A percentile compares a stretch with the other conserved stretches of the same genome.
Conservation (phyloP, 2,797 vertebrate genomes). For the Tauraco hartlaubi region DNA sequence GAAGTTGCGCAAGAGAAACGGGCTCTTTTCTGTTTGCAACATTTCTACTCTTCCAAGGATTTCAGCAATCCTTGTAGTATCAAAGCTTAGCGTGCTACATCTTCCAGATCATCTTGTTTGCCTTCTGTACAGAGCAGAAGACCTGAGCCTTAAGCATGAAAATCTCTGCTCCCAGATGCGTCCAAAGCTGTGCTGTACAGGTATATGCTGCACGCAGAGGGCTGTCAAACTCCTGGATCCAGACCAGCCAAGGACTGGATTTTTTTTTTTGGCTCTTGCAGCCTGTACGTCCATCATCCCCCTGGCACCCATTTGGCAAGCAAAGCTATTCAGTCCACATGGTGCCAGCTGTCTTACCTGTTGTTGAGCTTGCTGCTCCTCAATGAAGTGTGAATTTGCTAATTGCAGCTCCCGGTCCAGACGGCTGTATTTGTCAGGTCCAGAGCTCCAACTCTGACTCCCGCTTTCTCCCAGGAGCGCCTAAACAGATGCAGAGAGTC, state of each 20-base stretch:
- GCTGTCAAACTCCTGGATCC: not conserved
- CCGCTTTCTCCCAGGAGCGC: conserved; percentile 85
- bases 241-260: not conserved
- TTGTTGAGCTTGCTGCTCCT: conserved; percentile 94
- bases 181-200: not conserved
- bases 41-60: not conserved
- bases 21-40: not conserved
- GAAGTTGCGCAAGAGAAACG: not conserved
- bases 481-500: conserved; percentile 66
- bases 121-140: not conserved
- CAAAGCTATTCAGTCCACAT: not conserved
- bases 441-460: conserved; percentile 86
- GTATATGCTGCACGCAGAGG: not conserved
- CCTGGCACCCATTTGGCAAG: not conserved
- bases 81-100: not conserved
- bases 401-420: conserved; percentile 89
- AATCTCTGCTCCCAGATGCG: not conserved
- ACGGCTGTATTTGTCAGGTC: conserved; percentile 85
- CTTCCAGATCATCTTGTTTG: not conserved
- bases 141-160: not conserved
- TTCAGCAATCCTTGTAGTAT: not conserved
- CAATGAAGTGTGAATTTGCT: conserved; percentile 94
- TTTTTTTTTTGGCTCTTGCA: not conserved
- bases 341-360: conserved; percentile 84
- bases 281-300: not conserved